phyloP scores from a whole-genome alignment of 2,888 invertebrate species.

The Silvanus unidentatus region DNA sequence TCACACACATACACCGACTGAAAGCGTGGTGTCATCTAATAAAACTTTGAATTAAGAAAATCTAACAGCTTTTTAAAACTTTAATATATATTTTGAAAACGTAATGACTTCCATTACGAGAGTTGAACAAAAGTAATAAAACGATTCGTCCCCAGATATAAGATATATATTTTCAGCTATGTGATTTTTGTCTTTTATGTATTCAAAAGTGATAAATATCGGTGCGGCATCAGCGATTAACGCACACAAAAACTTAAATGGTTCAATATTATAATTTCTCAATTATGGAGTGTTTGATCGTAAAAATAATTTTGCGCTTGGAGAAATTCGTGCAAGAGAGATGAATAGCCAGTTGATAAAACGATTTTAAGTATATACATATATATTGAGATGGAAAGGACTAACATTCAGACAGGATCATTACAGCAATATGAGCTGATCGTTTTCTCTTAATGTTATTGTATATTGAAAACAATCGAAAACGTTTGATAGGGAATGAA shows the following conservation, averaged over 20 bases:
- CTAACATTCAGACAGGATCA: too few species aligned
- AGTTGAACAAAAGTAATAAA: constrained; percentile 1
- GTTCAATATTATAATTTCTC: too few species aligned
- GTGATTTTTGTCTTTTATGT: too few species aligned
- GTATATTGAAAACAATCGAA: constrained; percentile 20
- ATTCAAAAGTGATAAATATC: too few species aligned
- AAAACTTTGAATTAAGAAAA: constrained; percentile 23
- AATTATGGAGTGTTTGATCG: too few species aligned
- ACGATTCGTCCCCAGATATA: constrained; percentile 1
- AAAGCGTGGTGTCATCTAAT: constrained; percentile 13
- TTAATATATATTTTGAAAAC: constrained; percentile 15
- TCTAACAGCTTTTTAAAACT: constrained; percentile 19
- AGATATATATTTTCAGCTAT: not conserved
- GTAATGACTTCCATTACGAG: constrained; percentile 5
- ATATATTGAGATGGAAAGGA: too few species aligned
- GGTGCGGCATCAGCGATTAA: too few species aligned
- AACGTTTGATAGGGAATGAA: not conserved
- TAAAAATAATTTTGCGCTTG: too few species aligned
- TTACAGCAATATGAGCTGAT: constrained; percentile 5
- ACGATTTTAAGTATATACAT: too few species aligned
- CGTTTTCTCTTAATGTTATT: constrained; percentile 17
- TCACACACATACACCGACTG: not conserved
- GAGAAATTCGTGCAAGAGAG: too few species aligned
- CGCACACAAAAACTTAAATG: too few species aligned
- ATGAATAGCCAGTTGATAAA: too few species aligned